A percentile compares a stretch with the other conserved stretches of the same genome.
phyloP scores from a whole-genome alignment of 1,140 invertebrate genomes.

The Drosophila eugracilis region DNA sequence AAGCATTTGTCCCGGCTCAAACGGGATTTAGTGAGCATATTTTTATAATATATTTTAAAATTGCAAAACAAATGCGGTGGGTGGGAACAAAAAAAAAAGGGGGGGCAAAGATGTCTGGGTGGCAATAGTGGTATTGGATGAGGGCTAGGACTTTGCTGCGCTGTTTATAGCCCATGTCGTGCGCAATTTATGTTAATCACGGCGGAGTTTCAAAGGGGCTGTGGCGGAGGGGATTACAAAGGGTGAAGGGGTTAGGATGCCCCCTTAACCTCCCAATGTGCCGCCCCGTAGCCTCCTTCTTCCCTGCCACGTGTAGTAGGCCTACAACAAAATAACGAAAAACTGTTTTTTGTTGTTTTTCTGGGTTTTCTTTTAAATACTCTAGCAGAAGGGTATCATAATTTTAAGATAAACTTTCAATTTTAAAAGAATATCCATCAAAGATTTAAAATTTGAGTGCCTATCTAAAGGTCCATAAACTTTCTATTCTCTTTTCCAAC shows the following conservation, averaged over 20 bases:
- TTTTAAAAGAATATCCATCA: too few relatives aligned
- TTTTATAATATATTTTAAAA: slow-evolving; percentile 48
- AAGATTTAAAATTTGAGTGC: too few relatives aligned
- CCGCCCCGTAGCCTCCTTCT: slow-evolving; percentile 6
- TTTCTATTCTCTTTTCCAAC: neutral
- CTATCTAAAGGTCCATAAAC: too few relatives aligned
- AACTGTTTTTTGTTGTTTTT: slow-evolving; percentile 33
- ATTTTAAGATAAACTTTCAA: too few relatives aligned
- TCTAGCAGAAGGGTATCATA: neutral
- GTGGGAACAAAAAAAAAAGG: too few relatives aligned
- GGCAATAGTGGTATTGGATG: neutral
- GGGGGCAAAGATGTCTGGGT: too few relatives aligned
- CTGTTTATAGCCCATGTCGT: slow-evolving; percentile 59
- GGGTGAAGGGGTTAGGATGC: slow-evolving; percentile 6
- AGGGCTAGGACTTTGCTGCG: slow-evolving; percentile 20
- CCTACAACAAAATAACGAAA: slow-evolving; percentile 60
- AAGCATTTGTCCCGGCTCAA: slow-evolving; percentile 27
- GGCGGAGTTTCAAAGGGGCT: slow-evolving; percentile 30
- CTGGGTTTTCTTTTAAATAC: slow-evolving; percentile 9
- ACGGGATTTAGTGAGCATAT: slow-evolving; percentile 38
- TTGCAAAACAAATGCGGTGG: slow-evolving; percentile 26
- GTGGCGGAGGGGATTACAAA: neutral
- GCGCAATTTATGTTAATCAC: slow-evolving; percentile 74
- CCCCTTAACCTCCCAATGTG: neutral
- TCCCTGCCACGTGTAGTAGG: slow-evolving; percentile 57